These are phyloP conservation scores for Octodonta nipae DNA, from an alignment of 2,888 invertebrate species.

Conservation along the genomic window DNA sequence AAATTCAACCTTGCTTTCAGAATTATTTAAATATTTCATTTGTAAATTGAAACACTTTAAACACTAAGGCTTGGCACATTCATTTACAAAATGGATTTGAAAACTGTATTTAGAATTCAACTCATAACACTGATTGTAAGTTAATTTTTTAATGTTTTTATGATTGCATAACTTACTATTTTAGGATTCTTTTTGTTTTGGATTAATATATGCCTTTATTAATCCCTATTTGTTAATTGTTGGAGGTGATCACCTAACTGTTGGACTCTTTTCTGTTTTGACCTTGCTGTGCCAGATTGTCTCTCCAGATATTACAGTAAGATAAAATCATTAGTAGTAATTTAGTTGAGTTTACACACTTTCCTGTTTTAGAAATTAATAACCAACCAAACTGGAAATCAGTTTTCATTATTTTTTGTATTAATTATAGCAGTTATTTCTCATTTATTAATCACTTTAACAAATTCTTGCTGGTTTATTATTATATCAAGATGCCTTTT, in stretches of 20 bases:
- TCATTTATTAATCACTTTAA: neutral
- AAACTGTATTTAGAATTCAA: neutral
- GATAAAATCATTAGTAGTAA: neutral
- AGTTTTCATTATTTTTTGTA: neutral
- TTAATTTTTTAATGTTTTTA: neutral
- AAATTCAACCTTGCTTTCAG: no score
- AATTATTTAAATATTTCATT: no score
- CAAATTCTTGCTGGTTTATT: neutral
- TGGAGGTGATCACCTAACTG: neutral
- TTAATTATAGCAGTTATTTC: neutral
- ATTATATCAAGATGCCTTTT: neutral
- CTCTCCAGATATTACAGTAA: neutral
- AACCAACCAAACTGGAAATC: neutral
- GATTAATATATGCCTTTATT: neutral
- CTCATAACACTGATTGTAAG: neutral
- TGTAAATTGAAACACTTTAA: no score
- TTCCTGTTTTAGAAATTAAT: neutral
- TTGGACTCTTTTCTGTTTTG: neutral
- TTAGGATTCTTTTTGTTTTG: conserved; percentile 1
- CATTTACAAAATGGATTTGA: no score
- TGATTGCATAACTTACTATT: neutral
- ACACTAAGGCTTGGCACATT: no score
- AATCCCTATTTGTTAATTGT: neutral
- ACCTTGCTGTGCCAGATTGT: neutral
- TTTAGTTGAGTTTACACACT: neutral